Percentiles rank a stretch among this genome's conserved stretches.
Evolutionary conservation across 30 jellyfish, hydroid and myxozoan species (phyloP).

Genomic region (Sanderia malayensis): DNA sequence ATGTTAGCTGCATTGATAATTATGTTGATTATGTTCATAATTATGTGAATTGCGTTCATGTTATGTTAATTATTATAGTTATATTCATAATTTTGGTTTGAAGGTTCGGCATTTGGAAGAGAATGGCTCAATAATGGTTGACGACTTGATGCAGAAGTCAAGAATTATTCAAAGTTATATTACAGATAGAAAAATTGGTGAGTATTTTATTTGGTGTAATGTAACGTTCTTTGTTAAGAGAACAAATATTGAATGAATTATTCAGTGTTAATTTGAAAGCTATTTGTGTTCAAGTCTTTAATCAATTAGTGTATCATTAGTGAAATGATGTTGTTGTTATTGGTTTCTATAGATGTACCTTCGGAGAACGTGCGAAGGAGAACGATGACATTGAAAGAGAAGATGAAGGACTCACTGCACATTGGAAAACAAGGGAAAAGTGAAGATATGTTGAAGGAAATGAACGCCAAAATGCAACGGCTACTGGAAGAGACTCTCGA

Average conservation of each 20-base stretch:
- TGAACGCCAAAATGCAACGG: conserved; percentile 79
- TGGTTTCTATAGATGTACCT: conserved; percentile 44
- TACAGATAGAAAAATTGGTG: conserved; percentile 72
- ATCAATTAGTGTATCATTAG: too few relatives aligned
- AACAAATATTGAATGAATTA: not conserved
- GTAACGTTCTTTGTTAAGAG: not conserved
- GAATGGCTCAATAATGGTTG: conserved; percentile 89
- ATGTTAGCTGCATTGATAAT: too few relatives aligned
- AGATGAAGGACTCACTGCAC: conserved; percentile 77
- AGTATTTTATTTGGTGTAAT: not conserved
- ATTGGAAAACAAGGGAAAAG: conserved; percentile 57
- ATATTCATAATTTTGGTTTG: too few relatives aligned
- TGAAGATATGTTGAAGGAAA: conserved; percentile 77
- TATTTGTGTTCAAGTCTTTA: too few relatives aligned
- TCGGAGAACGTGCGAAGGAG: conserved; percentile 46
- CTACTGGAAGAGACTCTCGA: conserved; percentile 89
- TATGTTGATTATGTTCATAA: too few relatives aligned
- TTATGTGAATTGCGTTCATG: too few relatives aligned
- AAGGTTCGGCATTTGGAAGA: conserved; percentile 95
- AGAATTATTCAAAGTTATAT: conserved; percentile 76
- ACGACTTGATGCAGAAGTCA: conserved; percentile 88
- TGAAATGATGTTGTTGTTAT: too few relatives aligned
- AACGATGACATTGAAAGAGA: conserved; percentile 76
- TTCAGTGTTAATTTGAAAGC: too few relatives aligned
- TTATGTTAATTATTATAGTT: too few relatives aligned